Evolutionary conservation across 2,888 invertebrate species (phyloP).

Genomic region (Linyphia triangularis): DNA sequence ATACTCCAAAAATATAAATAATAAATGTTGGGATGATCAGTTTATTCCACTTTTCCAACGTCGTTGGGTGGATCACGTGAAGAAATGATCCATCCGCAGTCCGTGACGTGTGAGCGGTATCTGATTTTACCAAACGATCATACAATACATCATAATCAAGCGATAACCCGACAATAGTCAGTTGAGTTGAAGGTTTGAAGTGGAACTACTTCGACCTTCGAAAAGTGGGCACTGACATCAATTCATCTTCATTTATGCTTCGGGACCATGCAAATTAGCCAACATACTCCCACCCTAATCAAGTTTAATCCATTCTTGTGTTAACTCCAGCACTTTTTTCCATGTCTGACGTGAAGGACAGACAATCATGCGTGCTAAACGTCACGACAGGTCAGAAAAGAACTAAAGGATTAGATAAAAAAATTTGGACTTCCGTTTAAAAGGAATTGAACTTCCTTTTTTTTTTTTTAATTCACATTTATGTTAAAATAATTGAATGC

Average conservation of each 20-base stretch:
- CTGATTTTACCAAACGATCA: background rate
- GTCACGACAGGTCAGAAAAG: too few species aligned
- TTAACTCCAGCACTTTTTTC: background rate
- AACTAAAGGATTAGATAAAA: too few species aligned
- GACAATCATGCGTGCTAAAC: background rate
- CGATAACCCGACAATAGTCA: background rate
- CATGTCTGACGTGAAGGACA: background rate
- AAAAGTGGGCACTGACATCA: background rate
- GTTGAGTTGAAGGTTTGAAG: background rate
- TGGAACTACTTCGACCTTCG: too few species aligned
- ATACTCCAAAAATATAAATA: too few species aligned
- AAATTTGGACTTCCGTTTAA: too few species aligned
- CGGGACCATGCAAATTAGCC: background rate
- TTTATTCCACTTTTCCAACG: too few species aligned
- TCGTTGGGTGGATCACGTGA: too few species aligned
- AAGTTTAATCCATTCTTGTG: background rate
- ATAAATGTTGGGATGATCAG: too few species aligned
- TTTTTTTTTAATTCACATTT: too few species aligned
- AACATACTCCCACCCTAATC: background rate
- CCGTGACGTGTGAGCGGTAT: background rate
- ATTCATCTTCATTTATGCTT: background rate
- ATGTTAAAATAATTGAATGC: too few species aligned
- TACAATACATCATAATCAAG: background rate
- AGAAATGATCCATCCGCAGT: background rate
- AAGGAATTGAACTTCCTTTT: too few species aligned